Evolutionary conservation across 2,113 vertebrate species (phyloP).

Genomic region (Phrynocephalus versicolor): DNA sequence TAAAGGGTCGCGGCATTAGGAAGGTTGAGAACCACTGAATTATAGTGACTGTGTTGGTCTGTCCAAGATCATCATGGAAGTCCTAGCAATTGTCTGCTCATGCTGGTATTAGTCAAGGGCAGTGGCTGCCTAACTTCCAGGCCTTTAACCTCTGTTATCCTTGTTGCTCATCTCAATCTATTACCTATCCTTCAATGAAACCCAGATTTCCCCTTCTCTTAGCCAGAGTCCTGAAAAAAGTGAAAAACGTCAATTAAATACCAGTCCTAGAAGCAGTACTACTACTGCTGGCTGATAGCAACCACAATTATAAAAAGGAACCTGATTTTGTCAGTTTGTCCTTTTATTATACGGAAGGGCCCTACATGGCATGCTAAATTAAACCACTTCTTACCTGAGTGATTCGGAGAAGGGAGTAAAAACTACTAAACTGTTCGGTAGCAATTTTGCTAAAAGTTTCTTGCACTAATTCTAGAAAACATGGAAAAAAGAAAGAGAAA

Average conservation of each 20-base stretch:
- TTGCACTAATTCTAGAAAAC: slow-evolving; percentile 46
- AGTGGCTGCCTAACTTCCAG: background rate
- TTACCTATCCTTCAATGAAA: background rate
- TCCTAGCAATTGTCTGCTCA: background rate
- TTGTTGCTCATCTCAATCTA: background rate
- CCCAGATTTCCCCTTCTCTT: no score
- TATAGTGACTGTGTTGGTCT: background rate
- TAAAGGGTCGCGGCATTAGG: no score
- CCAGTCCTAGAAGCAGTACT: background rate
- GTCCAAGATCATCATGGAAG: background rate
- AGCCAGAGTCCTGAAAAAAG: background rate
- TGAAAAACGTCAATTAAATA: background rate
- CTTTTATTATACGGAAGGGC: background rate
- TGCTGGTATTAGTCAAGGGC: background rate
- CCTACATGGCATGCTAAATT: background rate
- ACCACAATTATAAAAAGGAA: background rate
- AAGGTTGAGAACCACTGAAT: no score
- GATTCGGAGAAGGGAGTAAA: slow-evolving; percentile 45
- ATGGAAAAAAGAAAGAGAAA: background rate
- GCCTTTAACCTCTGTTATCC: background rate
- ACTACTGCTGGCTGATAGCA: background rate
- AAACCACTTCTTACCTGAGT: slow-evolving; percentile 40
- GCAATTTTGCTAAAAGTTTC: slow-evolving; percentile 33
- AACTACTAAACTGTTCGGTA: slow-evolving; percentile 46
- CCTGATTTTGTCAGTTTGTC: background rate